Base-by-base conservation (phyloP, 2,113 vertebrate species). In the Sceloporus undulatus region DNA sequence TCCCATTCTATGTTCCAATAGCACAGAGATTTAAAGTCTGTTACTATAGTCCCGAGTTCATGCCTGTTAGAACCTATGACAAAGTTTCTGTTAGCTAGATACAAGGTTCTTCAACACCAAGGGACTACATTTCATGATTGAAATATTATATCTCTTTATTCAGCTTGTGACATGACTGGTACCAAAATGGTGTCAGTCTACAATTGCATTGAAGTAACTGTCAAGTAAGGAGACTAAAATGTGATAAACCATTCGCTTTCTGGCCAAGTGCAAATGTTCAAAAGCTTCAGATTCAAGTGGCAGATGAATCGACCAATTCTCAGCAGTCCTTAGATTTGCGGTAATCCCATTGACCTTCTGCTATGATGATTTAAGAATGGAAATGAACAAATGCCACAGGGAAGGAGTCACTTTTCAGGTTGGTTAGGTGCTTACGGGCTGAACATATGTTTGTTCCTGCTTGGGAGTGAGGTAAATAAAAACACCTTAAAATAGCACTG, bases 71-170 rank as follows among this genome's bases (percentile, higher is more conserved):
- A 4, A n/a, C 25, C 52, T 18, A 23, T 4, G 6, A 62, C 18
- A 27, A 77, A 21, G 9, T 21, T 38, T 56, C 29, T 34, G 11
- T 65, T 1, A 34, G 56, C 29, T 19, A 82, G n/a, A 29, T 76
- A 59, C 78, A 74, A 88, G 74, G 83, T 84, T 83, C n/a, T 84
- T 16, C 5, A 3, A 0, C 2, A 75, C 73, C 86, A 0, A 1
- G 38, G 85, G 76, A 25, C 79, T 87, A 54, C 0, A 4, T 91
- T 91, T 38, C 77, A 78, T 86, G 85, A 79, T 91, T 76, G 14
- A 88, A 88, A 90, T 84, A 18, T 84, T 54, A 65, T 56, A 16
- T 56, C 10, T 9, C 40, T 76, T 9, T 42, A 42, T 23, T 48
- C n/a, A 21, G 3, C 38, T 10, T 62, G 59, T 62, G 59, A 62